Conservation (phyloP, 2,888 invertebrate species). For the Megamerina dolium region DNA sequence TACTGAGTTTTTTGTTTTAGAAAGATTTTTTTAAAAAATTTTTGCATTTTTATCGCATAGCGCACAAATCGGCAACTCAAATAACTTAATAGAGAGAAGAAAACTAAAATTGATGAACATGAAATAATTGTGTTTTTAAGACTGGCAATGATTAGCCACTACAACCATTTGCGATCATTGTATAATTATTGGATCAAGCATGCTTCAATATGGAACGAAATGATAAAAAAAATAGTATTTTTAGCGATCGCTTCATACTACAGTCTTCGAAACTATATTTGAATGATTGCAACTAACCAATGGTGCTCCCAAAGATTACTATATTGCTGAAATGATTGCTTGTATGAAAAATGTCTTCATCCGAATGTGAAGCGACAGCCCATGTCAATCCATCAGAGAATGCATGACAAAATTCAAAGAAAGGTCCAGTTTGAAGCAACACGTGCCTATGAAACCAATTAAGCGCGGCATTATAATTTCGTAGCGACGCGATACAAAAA, state of each 20-base stretch:
- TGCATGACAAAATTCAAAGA: constrained; percentile 1
- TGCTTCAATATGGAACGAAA: not conserved
- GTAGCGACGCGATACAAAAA: not conserved
- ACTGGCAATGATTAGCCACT: no score
- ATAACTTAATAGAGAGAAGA: not conserved
- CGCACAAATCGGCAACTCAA: not conserved
- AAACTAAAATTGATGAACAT: not conserved
- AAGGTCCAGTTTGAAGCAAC: no score
- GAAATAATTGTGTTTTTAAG: no score
- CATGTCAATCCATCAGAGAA: not conserved
- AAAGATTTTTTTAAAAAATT: not conserved
- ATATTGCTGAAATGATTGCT: not conserved
- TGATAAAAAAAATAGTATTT: constrained; percentile 1
- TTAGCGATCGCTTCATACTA: not conserved
- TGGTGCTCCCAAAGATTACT: constrained; percentile 1
- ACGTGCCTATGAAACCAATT: constrained; percentile 2
- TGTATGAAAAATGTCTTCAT: not conserved
- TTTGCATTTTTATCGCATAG: not conserved
- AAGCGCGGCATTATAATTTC: constrained; percentile 1
- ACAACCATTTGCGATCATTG: constrained; percentile 1
- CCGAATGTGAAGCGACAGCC: no score
- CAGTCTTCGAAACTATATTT: not conserved
- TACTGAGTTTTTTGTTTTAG: constrained; percentile 4
- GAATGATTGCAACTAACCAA: no score
- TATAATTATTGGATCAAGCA: not conserved